Percentiles rank a stretch among this genome's conserved stretches.
These are phyloP conservation scores for Microctenopoma lineatum DNA, from an alignment of 2,797 vertebrate genomes.

Conservation along the genomic window DNA sequence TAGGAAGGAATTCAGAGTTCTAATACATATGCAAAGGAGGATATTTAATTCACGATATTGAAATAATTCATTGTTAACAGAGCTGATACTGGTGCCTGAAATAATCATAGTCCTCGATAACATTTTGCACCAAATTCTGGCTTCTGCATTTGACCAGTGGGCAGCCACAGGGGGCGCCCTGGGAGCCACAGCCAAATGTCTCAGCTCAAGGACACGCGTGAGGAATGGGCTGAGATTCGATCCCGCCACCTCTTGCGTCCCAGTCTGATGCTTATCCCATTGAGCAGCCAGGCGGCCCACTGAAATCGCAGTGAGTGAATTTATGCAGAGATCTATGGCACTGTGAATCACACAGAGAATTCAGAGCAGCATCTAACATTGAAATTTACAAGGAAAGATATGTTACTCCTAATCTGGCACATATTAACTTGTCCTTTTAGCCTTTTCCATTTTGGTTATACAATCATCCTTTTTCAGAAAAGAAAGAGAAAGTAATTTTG, in stretches of 20 bases:
- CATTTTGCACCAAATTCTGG: no score
- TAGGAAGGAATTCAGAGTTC: constrained; percentile 18
- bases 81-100: constrained; percentile 2
- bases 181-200: no score
- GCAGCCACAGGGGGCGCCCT: no score
- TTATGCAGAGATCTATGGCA: neutral
- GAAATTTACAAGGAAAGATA: constrained; percentile 18
- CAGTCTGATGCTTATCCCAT: no score
- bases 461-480: constrained; percentile 40
- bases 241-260: no score
- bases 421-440: constrained; percentile 46
- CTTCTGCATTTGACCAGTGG: no score
- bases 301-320: neutral
- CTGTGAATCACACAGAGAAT: constrained; percentile 11
- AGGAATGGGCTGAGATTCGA: no score
- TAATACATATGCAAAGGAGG: constrained; percentile 50
- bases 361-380: constrained; percentile 11
- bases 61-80: constrained; percentile 30
- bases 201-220: no score
- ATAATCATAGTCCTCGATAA: no score
- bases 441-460: constrained; percentile 38
- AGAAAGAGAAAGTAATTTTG: constrained; percentile 56
- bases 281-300: no score
- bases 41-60: constrained; percentile 15
- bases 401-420: constrained; percentile 14